Evolutionary conservation across 92 coral and sea anemone species (phyloP).

Genomic region (Porites divaricata): DNA sequence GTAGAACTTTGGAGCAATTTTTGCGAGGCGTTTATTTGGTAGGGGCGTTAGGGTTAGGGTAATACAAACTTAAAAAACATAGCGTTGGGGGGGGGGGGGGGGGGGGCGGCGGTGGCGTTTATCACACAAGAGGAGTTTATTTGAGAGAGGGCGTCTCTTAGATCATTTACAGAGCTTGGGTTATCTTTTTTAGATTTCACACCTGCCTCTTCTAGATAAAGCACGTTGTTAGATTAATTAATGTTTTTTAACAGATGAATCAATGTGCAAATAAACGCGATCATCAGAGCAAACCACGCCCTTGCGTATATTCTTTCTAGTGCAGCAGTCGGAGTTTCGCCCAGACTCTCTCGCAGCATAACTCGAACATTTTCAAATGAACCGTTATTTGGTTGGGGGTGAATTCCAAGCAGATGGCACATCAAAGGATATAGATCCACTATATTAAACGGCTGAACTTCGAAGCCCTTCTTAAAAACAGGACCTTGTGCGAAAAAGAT

Average conservation of each 20-base stretch:
- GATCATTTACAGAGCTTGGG: no score
- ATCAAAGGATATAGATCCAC: conserved; percentile 72
- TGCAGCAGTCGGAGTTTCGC: neutral
- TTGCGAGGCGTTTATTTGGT: no score
- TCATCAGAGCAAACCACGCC: neutral
- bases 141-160: no score
- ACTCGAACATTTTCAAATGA: conserved; percentile 54
- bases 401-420: conserved; percentile 69
- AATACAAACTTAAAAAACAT: no score
- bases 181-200: no score
- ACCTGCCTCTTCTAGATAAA: no score
- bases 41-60: no score
- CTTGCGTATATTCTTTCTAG: neutral
- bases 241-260: neutral
- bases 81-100: no score
- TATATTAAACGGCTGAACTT: conserved; percentile 22
- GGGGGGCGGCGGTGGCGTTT: no score
- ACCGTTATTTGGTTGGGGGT: conserved; percentile 72
- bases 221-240: no score
- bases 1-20: no score
- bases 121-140: no score
- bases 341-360: conserved; percentile 12
- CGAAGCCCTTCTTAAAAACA: conserved; percentile 59
- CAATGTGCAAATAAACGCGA: neutral
- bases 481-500: conserved; percentile 74